phyloP scores from a whole-genome alignment of 1,140 invertebrate species.

The Calliphora vicina region DNA sequence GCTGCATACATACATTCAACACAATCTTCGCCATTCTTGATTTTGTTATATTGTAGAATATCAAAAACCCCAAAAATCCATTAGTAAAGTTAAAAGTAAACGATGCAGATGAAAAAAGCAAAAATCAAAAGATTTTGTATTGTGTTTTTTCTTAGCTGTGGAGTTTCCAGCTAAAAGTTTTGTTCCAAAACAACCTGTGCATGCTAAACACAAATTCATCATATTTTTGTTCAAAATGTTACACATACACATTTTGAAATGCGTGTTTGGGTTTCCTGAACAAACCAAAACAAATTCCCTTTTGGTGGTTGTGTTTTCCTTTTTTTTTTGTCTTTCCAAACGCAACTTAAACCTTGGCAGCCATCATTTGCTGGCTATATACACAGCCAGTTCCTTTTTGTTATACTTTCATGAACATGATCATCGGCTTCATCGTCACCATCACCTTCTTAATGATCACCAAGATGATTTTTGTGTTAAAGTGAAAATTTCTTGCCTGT shows the following conservation, averaged over 20 bases:
- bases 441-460: neutral
- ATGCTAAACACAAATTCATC: slow-evolving; percentile 13
- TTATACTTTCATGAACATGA: neutral
- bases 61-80: neutral
- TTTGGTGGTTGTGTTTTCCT: neutral
- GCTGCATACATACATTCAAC: neutral
- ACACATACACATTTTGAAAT: slow-evolving; percentile 1
- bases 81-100: neutral
- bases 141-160: neutral
- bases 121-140: neutral
- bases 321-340: neutral
- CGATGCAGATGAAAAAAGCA: neutral
- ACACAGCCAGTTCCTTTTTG: slow-evolving; percentile 11
- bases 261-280: neutral
- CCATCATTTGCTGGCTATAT: neutral
- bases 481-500: neutral
- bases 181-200: neutral
- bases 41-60: neutral
- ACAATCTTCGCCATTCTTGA: neutral
- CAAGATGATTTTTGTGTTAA: neutral
- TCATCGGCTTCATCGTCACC: neutral
- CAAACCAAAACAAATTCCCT: neutral
- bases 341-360: neutral
- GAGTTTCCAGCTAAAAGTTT: neutral
- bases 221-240: slow-evolving; percentile 12